Percentiles rank a stretch among this genome's conserved stretches.
Conservation (phyloP, 2,888 invertebrate genomes). For the Meiosimyza decipiens region DNA sequence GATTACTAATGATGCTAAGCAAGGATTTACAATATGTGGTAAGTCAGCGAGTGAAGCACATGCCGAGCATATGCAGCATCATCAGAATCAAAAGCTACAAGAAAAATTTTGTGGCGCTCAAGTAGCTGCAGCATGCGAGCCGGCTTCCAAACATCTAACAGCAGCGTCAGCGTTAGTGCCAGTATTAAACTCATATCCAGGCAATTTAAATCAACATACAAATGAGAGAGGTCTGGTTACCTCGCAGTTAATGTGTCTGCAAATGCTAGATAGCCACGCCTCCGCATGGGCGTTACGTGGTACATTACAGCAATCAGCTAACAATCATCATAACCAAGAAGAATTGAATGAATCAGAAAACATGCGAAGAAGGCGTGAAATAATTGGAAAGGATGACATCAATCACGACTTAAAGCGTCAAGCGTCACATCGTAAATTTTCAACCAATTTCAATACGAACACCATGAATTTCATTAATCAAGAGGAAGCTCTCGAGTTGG, state of each 20-base stretch:
- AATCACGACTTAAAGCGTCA: neutral
- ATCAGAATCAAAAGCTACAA: neutral
- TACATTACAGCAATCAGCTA: too few species aligned
- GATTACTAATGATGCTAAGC: too few species aligned
- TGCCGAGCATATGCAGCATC: neutral
- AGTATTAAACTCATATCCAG: too few species aligned
- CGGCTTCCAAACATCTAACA: neutral
- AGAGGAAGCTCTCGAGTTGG: constrained; percentile 31
- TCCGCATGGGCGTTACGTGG: neutral
- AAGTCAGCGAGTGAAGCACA: too few species aligned
- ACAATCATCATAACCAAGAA: neutral
- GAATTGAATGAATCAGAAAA: neutral
- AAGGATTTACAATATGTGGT: neutral
- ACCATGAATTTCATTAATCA: constrained; percentile 31
- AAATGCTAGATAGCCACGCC: constrained; percentile 17
- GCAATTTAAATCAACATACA: too few species aligned
- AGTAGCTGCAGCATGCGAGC: neutral
- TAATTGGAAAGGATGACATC: neutral
- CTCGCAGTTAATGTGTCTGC: constrained; percentile 17
- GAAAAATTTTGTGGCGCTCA: neutral
- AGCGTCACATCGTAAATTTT: too few species aligned
- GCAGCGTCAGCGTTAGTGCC: neutral
- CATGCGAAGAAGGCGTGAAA: neutral
- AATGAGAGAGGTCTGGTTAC: neutral
- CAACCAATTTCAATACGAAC: neutral